Evolutionary conservation across 53 echinoderm and acorn worm genomes (phyloP), one percentile per base, ranked within the genome.

Genomic region (Crossaster papposus): DNA sequence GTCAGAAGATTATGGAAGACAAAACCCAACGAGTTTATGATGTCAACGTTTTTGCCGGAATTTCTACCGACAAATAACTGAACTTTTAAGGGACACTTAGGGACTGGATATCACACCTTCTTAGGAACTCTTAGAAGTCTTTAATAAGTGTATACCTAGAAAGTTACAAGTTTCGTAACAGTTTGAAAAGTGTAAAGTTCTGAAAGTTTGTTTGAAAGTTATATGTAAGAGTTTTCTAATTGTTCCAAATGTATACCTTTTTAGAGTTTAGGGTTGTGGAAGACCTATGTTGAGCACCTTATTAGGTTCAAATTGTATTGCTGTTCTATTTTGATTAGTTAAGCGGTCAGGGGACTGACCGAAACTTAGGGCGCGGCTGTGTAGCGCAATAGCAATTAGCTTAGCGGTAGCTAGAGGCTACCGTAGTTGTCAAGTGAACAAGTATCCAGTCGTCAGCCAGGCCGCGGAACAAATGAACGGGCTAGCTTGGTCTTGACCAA

Each of bases 321-420:
- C 73, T 73, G 33, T 73, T 73, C 5, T 4, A 17, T 2, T 73
- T 73, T 32, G 33, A 35, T 73, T 26, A 65, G 65, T n/a, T 73
- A 73, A 73, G 1, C 73, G 33, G 73, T 73, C 32, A 73, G 34
- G 73, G 73, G 73, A 73, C 73, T 73, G 73, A 73, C 33, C 33
- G 34, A 33, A 73, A 73, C 34, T 73, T 34, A 73, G 34, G 73
- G 73, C 73, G 33, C 73, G 73, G 73, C 73, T 73, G 73, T 73
- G 73, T 73, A 34, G 73, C 34, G 73, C 73, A 73, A 35, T 65
- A 26, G 65, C 65, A 65, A 28, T 65, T 65, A 26, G 62, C 4
- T 62, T 9, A 18, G 62, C 14, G n/a, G 64, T 70, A 70, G 70
- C 70, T 29, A 30, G 70, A 11, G 30, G 70, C 70, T 70, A 70